Percentiles rank a stretch among this genome's conserved stretches.
These are phyloP conservation scores for Hirtodrosophila cameraria DNA, from an alignment of 2,888 invertebrate species.

Conservation along the genomic window DNA sequence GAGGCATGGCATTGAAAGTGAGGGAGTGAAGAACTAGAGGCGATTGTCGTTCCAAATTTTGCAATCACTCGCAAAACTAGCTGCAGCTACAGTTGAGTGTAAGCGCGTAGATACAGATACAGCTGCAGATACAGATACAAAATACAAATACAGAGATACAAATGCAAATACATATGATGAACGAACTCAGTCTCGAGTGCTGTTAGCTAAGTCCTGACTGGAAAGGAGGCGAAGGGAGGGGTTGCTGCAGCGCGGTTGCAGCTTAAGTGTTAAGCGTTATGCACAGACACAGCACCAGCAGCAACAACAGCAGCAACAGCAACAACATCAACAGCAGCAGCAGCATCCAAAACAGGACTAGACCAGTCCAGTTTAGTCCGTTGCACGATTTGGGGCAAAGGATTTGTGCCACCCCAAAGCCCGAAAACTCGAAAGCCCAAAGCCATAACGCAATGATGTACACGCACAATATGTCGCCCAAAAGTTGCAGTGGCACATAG, in stretches of 20 bases:
- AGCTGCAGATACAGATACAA: constrained; percentile 13
- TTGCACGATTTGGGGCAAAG: constrained; percentile 54
- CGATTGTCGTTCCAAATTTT: constrained; percentile 38
- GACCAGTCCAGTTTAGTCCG: constrained; percentile 33
- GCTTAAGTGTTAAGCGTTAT: constrained; percentile 83
- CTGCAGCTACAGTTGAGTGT: constrained; percentile 19
- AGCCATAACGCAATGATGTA: constrained; percentile 49
- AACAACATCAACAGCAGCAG: constrained; percentile 5
- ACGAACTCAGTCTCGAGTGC: constrained; percentile 30
- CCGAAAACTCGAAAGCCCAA: background rate
- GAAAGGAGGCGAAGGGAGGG: constrained; percentile 2
- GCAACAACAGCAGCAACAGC: background rate
- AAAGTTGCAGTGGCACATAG: constrained; percentile 1
- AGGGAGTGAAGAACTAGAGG: constrained; percentile 8
- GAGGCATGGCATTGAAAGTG: constrained; percentile 6
- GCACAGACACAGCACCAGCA: constrained; percentile 44
- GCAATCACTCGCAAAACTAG: constrained; percentile 57
- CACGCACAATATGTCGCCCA: constrained; percentile 55
- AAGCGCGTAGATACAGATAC: background rate
- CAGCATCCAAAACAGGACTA: constrained; percentile 4
- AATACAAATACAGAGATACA: constrained; percentile 16
- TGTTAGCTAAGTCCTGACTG: constrained; percentile 46
- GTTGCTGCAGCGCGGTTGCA: constrained; percentile 48
- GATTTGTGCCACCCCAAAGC: constrained; percentile 58
- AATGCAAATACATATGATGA: constrained; percentile 33